Percentiles rank a stretch among this genome's conserved stretches.
Evolutionary conservation across 2,888 invertebrate species (phyloP).

Genomic region (Spialia ferax): DNA sequence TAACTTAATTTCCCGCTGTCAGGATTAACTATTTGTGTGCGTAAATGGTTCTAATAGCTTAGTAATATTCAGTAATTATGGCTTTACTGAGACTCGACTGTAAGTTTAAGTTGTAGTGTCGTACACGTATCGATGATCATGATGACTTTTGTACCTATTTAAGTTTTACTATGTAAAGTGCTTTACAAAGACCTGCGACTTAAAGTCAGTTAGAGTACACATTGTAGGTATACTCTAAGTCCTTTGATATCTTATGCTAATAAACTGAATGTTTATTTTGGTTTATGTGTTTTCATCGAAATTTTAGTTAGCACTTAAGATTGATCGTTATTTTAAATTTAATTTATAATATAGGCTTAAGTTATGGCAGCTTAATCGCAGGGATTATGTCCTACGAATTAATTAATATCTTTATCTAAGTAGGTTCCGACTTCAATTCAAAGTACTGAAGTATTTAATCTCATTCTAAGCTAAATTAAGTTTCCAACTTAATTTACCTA

Average conservation of each 20-base stretch:
- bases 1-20: slow-evolving; percentile 20
- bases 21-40: slow-evolving; percentile 2
- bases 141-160: too few species aligned
- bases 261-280: too few species aligned
- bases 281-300: too few species aligned
- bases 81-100: not conserved
- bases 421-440: not conserved
- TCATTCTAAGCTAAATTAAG: slow-evolving; percentile 8
- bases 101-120: too few species aligned
- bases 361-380: not conserved
- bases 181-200: too few species aligned
- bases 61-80: slow-evolving; percentile 11
- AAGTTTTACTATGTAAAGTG: too few species aligned
- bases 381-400: not conserved
- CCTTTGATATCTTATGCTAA: too few species aligned
- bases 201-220: too few species aligned
- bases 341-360: not conserved
- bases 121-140: too few species aligned
- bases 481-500: slow-evolving; percentile 21
- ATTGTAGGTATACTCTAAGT: too few species aligned
- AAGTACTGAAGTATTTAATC: slow-evolving; percentile 21
- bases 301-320: too few species aligned
- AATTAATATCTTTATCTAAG: slow-evolving; percentile 13
- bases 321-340: too few species aligned
- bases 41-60: slow-evolving; percentile 14